Conservation (phyloP, 2,797 vertebrate species). For the Chanos chanos region DNA sequence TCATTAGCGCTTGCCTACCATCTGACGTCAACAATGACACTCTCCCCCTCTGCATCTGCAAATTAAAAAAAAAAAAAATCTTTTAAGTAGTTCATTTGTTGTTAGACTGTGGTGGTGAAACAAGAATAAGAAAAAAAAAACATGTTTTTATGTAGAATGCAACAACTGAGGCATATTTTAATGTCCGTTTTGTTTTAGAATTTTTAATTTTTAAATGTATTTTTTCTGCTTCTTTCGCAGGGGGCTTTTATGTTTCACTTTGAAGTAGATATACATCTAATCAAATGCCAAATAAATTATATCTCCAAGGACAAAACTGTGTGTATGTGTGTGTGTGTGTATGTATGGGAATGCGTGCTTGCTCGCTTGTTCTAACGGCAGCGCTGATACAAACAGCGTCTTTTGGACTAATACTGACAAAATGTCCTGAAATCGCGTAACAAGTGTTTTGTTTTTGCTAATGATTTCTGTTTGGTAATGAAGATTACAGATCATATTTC, state of each 20-base stretch:
- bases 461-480: no score
- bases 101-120: conserved; percentile 66
- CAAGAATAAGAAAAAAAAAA: conserved; percentile 59
- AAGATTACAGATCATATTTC: no score
- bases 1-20: conserved; percentile 25
- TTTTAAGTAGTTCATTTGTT: conserved; percentile 59
- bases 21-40: conserved; percentile 30
- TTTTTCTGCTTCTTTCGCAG: conserved; percentile 64
- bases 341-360: no score
- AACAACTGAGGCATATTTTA: conserved; percentile 68
- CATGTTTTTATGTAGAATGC: conserved; percentile 68
- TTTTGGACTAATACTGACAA: no score
- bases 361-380: no score
- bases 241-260: conserved; percentile 61
- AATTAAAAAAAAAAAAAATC: conserved; percentile 17
- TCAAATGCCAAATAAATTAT: conserved; percentile 97
- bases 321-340: conserved; percentile 35
- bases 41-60: conserved; percentile 37
- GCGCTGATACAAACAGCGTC: no score
- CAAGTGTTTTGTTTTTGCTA: no score
- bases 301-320: conserved; percentile 66
- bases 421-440: no score
- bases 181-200: conserved; percentile 63
- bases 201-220: conserved; percentile 56
- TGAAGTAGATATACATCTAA: conserved; percentile 85